Percentiles rank a stretch among this genome's conserved stretches.
Evolutionary conservation across 2,888 invertebrate species (phyloP).

Genomic region (Drosophila conformis): DNA sequence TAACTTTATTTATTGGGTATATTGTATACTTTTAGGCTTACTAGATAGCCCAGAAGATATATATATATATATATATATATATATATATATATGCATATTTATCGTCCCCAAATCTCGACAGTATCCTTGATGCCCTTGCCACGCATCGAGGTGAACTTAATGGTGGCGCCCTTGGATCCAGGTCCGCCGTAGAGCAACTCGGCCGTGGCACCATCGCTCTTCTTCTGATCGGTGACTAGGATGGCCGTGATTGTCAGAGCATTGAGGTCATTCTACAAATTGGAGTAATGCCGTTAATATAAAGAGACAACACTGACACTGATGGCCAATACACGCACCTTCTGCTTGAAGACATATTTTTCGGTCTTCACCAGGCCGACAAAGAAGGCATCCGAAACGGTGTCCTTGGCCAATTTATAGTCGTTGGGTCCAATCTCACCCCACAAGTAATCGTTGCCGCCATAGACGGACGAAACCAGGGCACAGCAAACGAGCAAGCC

Average conservation of each 20-base stretch:
- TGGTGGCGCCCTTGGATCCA: conserved; percentile 82
- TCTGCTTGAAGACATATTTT: conserved; percentile 75
- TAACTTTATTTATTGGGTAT: conserved; percentile 2
- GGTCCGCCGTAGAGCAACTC: conserved; percentile 85
- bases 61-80: neutral
- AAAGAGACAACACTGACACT: neutral
- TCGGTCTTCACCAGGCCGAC: conserved; percentile 58
- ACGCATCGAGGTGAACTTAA: conserved; percentile 85
- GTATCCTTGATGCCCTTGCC: conserved; percentile 83
- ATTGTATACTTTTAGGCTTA: conserved; percentile 43
- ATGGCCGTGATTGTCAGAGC: conserved; percentile 74
- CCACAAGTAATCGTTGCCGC: conserved; percentile 76
- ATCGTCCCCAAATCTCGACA: conserved; percentile 73
- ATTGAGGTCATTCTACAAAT: conserved; percentile 53
- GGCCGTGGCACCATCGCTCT: conserved; percentile 83
- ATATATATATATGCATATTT: neutral
- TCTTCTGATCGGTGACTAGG: conserved; percentile 62
- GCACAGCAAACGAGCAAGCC: conserved; percentile 35
- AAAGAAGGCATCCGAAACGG: conserved; percentile 66
- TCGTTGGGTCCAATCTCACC: conserved; percentile 67
- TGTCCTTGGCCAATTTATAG: conserved; percentile 70
- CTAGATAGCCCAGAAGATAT: neutral
- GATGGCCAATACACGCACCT: conserved; percentile 44
- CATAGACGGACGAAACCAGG: conserved; percentile 46
- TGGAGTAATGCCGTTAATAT: neutral